phyloP scores from a whole-genome alignment of 2,797 vertebrate species.

The Austrolebias charrua region DNA sequence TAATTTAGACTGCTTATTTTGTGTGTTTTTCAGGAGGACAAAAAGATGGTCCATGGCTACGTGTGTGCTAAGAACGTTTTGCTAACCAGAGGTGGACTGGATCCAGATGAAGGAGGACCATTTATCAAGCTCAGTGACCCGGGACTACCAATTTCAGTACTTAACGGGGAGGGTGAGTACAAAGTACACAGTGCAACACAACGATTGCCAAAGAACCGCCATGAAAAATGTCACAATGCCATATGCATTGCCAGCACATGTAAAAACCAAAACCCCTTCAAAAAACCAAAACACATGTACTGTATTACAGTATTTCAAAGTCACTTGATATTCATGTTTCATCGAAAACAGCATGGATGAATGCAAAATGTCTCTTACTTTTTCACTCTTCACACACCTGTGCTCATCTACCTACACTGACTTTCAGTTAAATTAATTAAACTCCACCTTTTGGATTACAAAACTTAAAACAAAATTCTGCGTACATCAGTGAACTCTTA shows the following conservation, averaged over 20 bases:
- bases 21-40: conserved; percentile 87
- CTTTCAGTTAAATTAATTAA: no score
- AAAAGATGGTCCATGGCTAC: conserved; percentile 94
- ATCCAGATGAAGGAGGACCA: conserved; percentile 82
- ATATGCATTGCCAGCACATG: conserved; percentile 6
- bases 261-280: no score
- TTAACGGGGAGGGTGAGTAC: conserved; percentile 87
- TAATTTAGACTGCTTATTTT: background rate
- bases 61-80: conserved; percentile 97
- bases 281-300: no score
- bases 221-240: conserved; percentile 30
- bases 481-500: no score
- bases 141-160: conserved; percentile 92
- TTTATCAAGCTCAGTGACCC: conserved; percentile 98
- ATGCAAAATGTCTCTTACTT: no score
- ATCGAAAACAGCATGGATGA: no score
- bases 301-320: no score
- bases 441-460: no score
- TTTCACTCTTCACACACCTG: no score
- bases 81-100: conserved; percentile 89
- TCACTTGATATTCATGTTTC: no score
- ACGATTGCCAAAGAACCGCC: conserved; percentile 19
- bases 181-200: conserved; percentile 30
- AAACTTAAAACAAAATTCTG: no score
- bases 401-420: no score